Conservation (phyloP, 2,113 vertebrate genomes). For the Cynocephalus volans region DNA sequence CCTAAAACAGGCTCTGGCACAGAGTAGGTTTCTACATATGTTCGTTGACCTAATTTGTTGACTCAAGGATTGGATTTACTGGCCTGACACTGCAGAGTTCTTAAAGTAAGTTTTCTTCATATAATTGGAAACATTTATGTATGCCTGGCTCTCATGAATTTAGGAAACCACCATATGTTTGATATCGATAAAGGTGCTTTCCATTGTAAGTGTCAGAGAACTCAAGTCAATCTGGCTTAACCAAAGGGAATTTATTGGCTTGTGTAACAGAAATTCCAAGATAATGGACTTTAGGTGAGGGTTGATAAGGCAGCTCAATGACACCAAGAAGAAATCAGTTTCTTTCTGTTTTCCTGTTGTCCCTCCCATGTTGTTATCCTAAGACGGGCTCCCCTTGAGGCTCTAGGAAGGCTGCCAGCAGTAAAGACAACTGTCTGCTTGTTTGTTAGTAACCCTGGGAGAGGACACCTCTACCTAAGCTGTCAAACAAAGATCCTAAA, state of each 20-base stretch:
- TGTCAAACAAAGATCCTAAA: conserved; percentile 24
- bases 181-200: neutral
- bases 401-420: neutral
- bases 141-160: neutral
- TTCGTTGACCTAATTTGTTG: neutral
- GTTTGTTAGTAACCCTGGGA: neutral
- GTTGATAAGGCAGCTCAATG: neutral
- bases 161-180: neutral
- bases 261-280: neutral
- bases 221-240: neutral
- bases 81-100: neutral
- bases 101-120: conserved; percentile 22
- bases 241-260: neutral
- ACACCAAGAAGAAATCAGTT: neutral
- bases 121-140: neutral
- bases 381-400: neutral
- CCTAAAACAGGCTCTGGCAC: neutral
- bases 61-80: neutral
- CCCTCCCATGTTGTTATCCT: neutral
- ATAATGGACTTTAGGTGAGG: neutral
- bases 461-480: neutral
- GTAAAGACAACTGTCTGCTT: neutral
- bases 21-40: neutral
- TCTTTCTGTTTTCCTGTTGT: neutral
- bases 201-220: neutral